Percentiles rank a stretch among this genome's conserved stretches.
Conservation (phyloP, 2,888 invertebrate species). For the Xestobium rufovillosum region DNA sequence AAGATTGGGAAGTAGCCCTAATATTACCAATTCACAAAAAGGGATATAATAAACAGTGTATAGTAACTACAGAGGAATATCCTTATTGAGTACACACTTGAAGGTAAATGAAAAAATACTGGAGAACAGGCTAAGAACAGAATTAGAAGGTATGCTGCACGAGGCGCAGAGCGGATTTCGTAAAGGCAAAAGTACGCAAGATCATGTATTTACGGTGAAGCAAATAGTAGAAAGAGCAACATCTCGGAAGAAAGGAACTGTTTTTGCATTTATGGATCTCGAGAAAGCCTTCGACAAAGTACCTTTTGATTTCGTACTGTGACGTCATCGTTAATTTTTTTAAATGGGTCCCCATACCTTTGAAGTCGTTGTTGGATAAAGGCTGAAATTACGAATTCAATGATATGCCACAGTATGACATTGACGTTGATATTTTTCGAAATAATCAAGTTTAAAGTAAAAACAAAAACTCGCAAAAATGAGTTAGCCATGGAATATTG, state of each 20-base stretch:
- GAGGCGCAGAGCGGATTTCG: conserved; percentile 18
- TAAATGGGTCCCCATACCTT: too few species aligned
- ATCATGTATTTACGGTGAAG: conserved; percentile 17
- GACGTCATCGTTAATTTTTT: too few species aligned
- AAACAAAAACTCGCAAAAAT: too few species aligned
- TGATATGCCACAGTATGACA: too few species aligned
- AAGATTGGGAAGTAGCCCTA: conserved; percentile 16
- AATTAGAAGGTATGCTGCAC: conserved; percentile 7
- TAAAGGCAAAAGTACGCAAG: conserved; percentile 12
- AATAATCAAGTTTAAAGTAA: too few species aligned
- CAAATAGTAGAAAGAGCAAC: conserved; percentile 12
- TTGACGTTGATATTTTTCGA: too few species aligned
- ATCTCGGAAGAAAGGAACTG: conserved; percentile 10
- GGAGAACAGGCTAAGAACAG: conserved; percentile 9
- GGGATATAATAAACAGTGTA: conserved; percentile 13
- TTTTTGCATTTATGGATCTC: conserved; percentile 19
- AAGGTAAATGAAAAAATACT: conserved; percentile 16
- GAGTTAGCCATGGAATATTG: too few species aligned
- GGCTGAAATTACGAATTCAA: too few species aligned
- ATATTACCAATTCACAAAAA: conserved; percentile 18
- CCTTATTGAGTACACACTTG: conserved; percentile 10
- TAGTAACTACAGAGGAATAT: conserved; percentile 13
- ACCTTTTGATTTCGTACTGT: too few species aligned
- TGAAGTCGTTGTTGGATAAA: too few species aligned
- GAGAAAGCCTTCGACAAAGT: conserved; percentile 21